Percentiles rank a stretch among this genome's conserved stretches.
Conservation (phyloP, 23 tunicate species). For the Styela clava region DNA sequence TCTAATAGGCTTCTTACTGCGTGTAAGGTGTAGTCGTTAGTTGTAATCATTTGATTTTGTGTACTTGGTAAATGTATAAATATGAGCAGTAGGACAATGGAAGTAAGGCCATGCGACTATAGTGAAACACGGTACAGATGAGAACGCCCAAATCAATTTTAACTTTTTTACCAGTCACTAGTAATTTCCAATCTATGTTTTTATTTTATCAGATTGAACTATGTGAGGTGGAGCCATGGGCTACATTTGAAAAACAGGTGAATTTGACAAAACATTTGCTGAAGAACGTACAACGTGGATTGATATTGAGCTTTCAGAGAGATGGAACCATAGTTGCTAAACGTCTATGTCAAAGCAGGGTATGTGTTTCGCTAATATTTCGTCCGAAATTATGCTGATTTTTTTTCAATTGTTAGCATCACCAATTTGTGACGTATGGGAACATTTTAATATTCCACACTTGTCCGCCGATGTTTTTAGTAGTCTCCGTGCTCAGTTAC, state of each 20-base stretch:
- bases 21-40: no score
- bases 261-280: slow-evolving; percentile 59
- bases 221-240: slow-evolving; percentile 53
- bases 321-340: slow-evolving; percentile 70
- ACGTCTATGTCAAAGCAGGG: slow-evolving; percentile 86
- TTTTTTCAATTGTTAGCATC: no score
- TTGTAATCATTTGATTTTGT: no score
- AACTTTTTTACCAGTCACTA: no score
- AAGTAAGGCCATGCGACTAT: no score
- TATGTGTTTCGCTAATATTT: slow-evolving; percentile 34
- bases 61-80: no score
- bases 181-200: no score
- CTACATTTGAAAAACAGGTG: slow-evolving; percentile 55
- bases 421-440: background rate
- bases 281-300: slow-evolving; percentile 68
- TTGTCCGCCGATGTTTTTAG: no score
- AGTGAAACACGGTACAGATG: background rate
- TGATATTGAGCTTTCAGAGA: slow-evolving; percentile 38
- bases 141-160: background rate
- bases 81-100: no score
- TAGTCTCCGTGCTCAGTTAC: no score
- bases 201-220: slow-evolving; percentile 84
- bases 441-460: background rate
- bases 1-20: no score
- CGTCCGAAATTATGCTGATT: no score